Evolutionary conservation across 2,113 vertebrate genomes (phyloP), one percentile per base, ranked within the genome.

Genomic region (Camelus dromedarius): DNA sequence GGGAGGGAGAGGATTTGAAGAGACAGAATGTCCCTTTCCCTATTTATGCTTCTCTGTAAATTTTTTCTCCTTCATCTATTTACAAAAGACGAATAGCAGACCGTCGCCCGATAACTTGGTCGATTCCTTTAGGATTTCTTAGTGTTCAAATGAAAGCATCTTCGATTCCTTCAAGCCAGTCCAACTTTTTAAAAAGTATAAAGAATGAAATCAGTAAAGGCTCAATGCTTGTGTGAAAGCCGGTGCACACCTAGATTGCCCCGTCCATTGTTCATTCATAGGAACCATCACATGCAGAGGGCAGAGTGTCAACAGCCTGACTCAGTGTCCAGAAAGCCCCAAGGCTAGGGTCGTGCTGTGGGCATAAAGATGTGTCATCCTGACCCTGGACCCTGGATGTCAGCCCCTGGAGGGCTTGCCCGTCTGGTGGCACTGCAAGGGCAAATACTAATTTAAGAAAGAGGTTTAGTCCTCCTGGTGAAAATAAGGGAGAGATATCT

Each of bases 191-290:
- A 79, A 69, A 35, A 76, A 30, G 15, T 30, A 13, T 50, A 26
- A 58, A 76, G 38, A 54, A 48, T 10, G 56, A 66, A 28, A 30
- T 13, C 24, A 42, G 42, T 30, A 35, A 48, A 32, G 26, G 8
- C 2, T 54, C 18, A 30, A 4, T 13, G 30, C 10, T 66, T 30
- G 56, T 24, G 8, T 3, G 28, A 60, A 28, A 56, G 66, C 58
- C 0, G 1, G 75, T 8, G n/a, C 30, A 12, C 3, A 6, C 48
- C 56, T n/a, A 12, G 26, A n/a, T 19, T 4, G 19, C 20, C 0
- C 19, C 30, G n/a, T 6, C 20, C 56, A 66, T 14, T 32, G n/a
- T 42, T 26, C 35, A 0, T 54, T 56, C n/a, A 13, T 7, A 24
- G 9, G 16, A 48, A 3, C n/a, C 30, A 19, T 38, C 15, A 20